Conservation (phyloP, 2,888 invertebrate species). For the Ypsolopha scabrella region DNA sequence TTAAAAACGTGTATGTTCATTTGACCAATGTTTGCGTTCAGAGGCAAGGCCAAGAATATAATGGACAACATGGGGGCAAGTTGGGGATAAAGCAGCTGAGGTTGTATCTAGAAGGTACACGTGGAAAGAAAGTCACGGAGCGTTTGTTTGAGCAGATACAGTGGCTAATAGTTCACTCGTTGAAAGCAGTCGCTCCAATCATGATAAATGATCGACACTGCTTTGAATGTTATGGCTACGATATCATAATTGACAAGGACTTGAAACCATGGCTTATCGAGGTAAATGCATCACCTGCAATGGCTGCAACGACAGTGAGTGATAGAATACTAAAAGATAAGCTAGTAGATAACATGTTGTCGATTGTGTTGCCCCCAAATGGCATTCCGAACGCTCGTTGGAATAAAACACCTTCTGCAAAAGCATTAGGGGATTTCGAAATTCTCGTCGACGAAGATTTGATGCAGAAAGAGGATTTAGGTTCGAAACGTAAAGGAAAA, state of each 20-base stretch:
- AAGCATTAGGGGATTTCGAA: constrained; percentile 87
- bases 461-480: constrained; percentile 75
- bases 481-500: constrained; percentile 89
- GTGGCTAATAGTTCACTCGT: constrained; percentile 91
- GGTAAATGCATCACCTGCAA: constrained; percentile 94
- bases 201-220: constrained; percentile 95
- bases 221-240: constrained; percentile 95
- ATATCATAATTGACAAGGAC: constrained; percentile 94
- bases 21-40: constrained; percentile 98
- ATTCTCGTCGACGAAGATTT: constrained; percentile 87
- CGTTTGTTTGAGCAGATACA: constrained; percentile 89
- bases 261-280: constrained; percentile 95
- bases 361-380: constrained; percentile 89
- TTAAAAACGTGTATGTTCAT: constrained; percentile 95
- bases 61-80: constrained; percentile 94
- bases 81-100: constrained; percentile 92
- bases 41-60: constrained; percentile 96
- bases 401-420: constrained; percentile 83
- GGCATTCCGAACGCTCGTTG: constrained; percentile 91
- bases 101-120: constrained; percentile 90
- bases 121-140: constrained; percentile 90
- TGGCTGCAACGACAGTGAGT: constrained; percentile 94
- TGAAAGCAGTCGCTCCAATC: constrained; percentile 92
- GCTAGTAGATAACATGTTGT: constrained; percentile 92
- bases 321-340: constrained; percentile 95